Evolutionary conservation across 1,140 invertebrate genomes (phyloP).

Genomic region (Achatina immaculata): DNA sequence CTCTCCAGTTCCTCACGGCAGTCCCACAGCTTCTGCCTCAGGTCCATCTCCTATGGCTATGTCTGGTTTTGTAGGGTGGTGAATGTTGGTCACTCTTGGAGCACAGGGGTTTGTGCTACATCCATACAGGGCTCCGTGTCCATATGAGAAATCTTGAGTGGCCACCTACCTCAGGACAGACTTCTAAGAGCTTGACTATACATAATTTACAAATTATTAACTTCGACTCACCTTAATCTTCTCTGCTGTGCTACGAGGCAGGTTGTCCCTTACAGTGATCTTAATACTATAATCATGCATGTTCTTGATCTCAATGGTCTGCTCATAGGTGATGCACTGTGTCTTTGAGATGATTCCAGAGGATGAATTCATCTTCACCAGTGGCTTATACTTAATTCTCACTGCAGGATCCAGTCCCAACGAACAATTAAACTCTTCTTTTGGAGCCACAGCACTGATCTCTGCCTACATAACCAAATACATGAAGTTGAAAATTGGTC

Average conservation of each 20-base stretch:
- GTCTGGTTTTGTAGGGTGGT: too few relatives aligned
- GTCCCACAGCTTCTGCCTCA: too few relatives aligned
- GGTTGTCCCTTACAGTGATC: conserved; percentile 65
- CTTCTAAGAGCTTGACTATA: too few relatives aligned
- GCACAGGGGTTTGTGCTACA: too few relatives aligned
- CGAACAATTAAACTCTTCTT: conserved; percentile 69
- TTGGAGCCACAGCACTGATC: conserved; percentile 64
- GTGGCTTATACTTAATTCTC: conserved; percentile 69
- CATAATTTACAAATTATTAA: too few relatives aligned
- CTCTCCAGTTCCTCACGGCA: too few relatives aligned
- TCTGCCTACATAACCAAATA: conserved; percentile 60
- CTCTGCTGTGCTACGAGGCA: conserved; percentile 69
- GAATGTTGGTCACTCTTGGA: too few relatives aligned
- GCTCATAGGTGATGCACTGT: conserved; percentile 58
- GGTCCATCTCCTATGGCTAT: too few relatives aligned
- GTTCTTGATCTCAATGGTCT: conserved; percentile 69
- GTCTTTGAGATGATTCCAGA: conserved; percentile 53
- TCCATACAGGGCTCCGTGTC: too few relatives aligned
- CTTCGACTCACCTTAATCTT: conserved; percentile 72
- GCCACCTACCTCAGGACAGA: too few relatives aligned
- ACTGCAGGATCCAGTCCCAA: conserved; percentile 70
- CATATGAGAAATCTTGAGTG: too few relatives aligned
- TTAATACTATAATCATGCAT: conserved; percentile 59
- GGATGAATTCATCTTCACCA: conserved; percentile 44
- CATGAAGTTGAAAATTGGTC: too few relatives aligned